Conservation (phyloP, 1,140 invertebrate genomes). For the Microplitis mediator region DNA sequence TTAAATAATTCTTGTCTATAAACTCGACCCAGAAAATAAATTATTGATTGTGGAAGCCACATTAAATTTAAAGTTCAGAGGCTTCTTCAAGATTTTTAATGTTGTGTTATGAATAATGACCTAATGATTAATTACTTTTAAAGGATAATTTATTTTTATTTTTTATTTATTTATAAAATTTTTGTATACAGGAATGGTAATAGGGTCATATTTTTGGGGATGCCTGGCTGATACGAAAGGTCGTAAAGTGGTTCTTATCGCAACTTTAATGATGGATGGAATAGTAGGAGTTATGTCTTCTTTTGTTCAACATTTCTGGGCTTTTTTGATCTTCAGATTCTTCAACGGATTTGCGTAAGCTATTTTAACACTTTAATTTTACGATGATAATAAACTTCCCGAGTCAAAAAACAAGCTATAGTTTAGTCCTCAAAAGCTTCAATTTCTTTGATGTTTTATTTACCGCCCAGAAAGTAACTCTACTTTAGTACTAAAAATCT, state of each 20-base stretch:
- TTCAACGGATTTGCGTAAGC: slow-evolving; percentile 86
- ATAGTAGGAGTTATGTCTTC: slow-evolving; percentile 76
- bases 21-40: slow-evolving; percentile 17
- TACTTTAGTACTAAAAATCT: too few relatives aligned
- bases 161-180: not conserved
- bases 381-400: not conserved
- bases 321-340: slow-evolving; percentile 79
- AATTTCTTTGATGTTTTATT: too few relatives aligned
- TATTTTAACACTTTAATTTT: slow-evolving; percentile 32
- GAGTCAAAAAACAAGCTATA: too few relatives aligned
- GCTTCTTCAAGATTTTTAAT: slow-evolving; percentile 8
- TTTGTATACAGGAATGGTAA: slow-evolving; percentile 75
- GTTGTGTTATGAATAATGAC: not conserved
- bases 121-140: not conserved
- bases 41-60: slow-evolving; percentile 19
- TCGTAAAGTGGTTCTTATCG: slow-evolving; percentile 75
- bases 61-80: slow-evolving; percentile 4
- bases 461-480: too few relatives aligned
- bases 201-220: slow-evolving; percentile 90
- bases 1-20: not conserved
- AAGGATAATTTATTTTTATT: not conserved
- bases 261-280: slow-evolving; percentile 78
- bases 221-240: slow-evolving; percentile 84
- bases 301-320: slow-evolving; percentile 74
- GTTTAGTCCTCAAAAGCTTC: too few relatives aligned